Base-by-base conservation (phyloP, 2,113 vertebrate species). In the Capreolus pygargus region DNA sequence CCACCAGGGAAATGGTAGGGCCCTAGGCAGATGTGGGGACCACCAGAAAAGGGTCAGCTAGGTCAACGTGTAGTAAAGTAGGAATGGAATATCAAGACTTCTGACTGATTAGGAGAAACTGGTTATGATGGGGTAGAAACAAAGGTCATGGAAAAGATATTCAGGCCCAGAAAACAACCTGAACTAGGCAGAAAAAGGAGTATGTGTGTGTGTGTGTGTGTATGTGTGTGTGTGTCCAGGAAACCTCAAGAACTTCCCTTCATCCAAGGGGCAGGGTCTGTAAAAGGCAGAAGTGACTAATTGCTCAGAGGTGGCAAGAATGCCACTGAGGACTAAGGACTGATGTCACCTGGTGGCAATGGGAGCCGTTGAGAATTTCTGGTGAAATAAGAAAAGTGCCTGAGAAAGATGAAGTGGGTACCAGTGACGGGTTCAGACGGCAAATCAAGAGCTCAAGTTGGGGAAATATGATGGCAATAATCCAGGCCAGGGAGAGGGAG, bases 31-130 rank as follows among this genome's bases (percentile, higher is more conserved):
- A 74, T 8, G 36, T 21, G 23, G 21, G 9, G 13, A 45, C 23
- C 13, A 1, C 30, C 60, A 17, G 54, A 25, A 67, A 81, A 47
- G 11, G 33, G 6, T 10, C 28, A 55, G 33, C 21, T 76, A 36
- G 60, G 7, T n/a, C 52, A 60, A 28, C 0, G 4, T 70, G 54
- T 39, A 10, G 52, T 55, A 33, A 12, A 2, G 3, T 0, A 0
- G 15, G 6, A 13, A 10, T 30, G 33, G 10, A 58, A n/a, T 43
- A 76, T 78, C 14, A 74, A 28, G 13, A 12, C 11, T 74, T 92
- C 13, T 89, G 36, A 23, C 33, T n/a, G 21, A 81, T n/a, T 47
- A 27, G 15, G 54, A 55, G 58, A 33, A 91, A 78, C 5, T 60
- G 43, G 19, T 76, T 79, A 43, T 36, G 52, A 88, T 7, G 28